Conservation (phyloP, 2,888 invertebrate species). For the Drosophila villosipedis region DNA sequence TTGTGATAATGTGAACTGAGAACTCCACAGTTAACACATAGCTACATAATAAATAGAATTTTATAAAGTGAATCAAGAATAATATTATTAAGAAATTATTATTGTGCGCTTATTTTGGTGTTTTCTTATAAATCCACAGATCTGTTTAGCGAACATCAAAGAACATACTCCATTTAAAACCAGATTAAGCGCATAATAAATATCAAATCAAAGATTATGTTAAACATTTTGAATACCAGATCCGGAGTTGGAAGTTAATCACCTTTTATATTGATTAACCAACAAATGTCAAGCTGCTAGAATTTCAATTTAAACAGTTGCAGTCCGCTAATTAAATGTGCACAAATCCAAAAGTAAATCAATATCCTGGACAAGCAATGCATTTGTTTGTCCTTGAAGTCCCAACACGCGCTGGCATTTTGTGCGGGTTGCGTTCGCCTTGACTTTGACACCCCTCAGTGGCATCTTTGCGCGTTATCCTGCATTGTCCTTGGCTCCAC, state of each 20-base stretch:
- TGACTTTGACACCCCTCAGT: constrained; percentile 73
- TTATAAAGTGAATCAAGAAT: no score
- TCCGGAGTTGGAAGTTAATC: not conserved
- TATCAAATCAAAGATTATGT: not conserved
- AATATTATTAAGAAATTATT: no score
- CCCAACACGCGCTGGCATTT: constrained; percentile 59
- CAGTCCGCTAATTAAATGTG: constrained; percentile 70
- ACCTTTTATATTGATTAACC: not conserved
- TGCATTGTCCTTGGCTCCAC: constrained; percentile 67
- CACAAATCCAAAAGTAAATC: constrained; percentile 63
- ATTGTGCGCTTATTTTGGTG: no score
- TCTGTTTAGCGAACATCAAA: no score
- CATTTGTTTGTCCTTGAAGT: constrained; percentile 67
- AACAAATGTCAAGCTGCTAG: constrained; percentile 13
- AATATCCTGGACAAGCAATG: constrained; percentile 58
- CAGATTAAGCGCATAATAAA: not conserved
- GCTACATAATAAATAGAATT: no score
- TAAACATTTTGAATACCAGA: not conserved
- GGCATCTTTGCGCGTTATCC: constrained; percentile 63
- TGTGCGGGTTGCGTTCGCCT: constrained; percentile 63
- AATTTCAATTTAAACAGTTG: constrained; percentile 61
- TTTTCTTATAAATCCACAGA: no score
- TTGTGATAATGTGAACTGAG: no score
- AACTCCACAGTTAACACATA: no score
- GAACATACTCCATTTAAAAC: no score